phyloP scores from a whole-genome alignment of 30 jellyfish, hydroid and myxozoan species.

The Rhopilema esculentum region DNA sequence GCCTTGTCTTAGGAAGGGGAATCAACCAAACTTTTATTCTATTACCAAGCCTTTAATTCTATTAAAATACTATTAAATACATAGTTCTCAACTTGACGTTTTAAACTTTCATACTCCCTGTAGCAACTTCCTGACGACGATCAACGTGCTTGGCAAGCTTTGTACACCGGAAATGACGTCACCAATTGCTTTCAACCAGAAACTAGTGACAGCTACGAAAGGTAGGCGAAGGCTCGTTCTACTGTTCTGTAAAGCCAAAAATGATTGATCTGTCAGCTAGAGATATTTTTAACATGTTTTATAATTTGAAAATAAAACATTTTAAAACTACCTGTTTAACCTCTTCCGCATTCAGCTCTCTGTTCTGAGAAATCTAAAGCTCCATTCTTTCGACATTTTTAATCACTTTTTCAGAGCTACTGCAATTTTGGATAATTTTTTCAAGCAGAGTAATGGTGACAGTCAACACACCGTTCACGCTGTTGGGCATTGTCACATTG shows the following conservation, averaged over 20 bases:
- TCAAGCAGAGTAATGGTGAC: slow-evolving; percentile 65
- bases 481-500: slow-evolving; percentile 95
- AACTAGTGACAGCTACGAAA: slow-evolving; percentile 54
- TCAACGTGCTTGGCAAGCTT: slow-evolving; percentile 79
- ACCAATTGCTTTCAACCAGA: slow-evolving; percentile 91
- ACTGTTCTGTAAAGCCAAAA: background rate
- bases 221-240: slow-evolving; percentile 22
- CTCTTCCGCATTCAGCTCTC: background rate
- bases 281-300: background rate
- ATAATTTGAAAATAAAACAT: background rate
- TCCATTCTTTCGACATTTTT: no score
- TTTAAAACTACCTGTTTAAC: no score
- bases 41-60: no score
- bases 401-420: slow-evolving; percentile 62
- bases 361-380: background rate
- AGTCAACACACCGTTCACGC: slow-evolving; percentile 77
- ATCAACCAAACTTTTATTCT: no score
- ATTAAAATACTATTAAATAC: no score
- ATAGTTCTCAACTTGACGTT: no score
- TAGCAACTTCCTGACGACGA: slow-evolving; percentile 74
- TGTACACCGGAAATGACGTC: slow-evolving; percentile 86
- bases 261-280: background rate
- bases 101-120: no score
- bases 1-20: no score
- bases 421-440: slow-evolving; percentile 57